Evolutionary conservation across 2,113 vertebrate genomes (phyloP).

Genomic region (Mustela nigripes): DNA sequence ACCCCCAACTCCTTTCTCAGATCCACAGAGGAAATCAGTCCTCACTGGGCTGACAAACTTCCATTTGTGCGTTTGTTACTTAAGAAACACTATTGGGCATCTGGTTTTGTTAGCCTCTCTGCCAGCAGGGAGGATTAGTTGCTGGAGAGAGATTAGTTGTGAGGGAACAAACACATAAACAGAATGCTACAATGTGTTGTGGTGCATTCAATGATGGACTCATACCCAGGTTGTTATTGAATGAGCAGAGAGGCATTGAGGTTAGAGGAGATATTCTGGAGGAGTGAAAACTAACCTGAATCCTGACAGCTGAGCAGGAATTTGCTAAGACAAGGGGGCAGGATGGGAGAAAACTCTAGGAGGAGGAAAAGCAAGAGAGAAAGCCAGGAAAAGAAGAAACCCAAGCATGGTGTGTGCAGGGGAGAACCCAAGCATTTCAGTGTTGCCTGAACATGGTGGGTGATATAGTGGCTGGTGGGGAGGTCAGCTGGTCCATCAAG

Average conservation of each 20-base stretch:
- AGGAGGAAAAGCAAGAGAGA: not conserved
- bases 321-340: not conserved
- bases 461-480: too few species aligned
- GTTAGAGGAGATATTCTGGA: not conserved
- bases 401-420: not conserved
- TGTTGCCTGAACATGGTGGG: not conserved
- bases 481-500: too few species aligned
- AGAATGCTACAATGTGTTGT: not conserved
- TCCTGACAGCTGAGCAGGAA: not conserved
- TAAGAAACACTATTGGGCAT: not conserved
- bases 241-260: not conserved
- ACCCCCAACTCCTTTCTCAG: not conserved
- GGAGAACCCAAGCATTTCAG: not conserved
- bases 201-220: not conserved
- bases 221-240: not conserved
- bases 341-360: not conserved
- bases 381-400: not conserved
- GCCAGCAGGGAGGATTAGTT: not conserved
- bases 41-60: not conserved
- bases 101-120: not conserved
- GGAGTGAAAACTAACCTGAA: not conserved
- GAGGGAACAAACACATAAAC: not conserved
- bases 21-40: not conserved
- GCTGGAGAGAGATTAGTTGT: not conserved
- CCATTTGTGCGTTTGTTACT: not conserved